A percentile compares a stretch with the other conserved stretches of the same genome.
Conservation (phyloP, 2,797 vertebrate genomes). For the Pteropus rufus region DNA sequence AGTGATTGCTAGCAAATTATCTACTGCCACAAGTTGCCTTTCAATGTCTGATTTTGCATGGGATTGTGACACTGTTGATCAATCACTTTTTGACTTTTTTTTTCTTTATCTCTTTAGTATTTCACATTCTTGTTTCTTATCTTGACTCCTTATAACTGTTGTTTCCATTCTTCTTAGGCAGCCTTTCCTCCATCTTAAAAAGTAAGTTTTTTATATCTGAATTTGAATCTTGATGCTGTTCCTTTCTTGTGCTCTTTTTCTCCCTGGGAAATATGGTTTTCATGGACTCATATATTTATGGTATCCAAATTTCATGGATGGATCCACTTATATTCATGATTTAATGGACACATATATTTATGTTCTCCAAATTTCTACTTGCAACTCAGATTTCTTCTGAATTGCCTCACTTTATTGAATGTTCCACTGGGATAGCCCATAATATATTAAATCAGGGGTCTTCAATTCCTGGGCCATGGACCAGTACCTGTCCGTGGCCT, state of each 20-base stretch:
- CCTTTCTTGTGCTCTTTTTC: not conserved
- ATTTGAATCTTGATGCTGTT: not conserved
- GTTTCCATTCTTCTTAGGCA: not conserved
- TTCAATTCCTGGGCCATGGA: too few species aligned
- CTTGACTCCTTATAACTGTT: not conserved
- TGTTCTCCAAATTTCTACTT: not conserved
- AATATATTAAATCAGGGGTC: not conserved
- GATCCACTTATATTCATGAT: not conserved
- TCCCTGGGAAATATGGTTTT: not conserved
- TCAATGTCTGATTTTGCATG: not conserved
- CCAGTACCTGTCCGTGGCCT: too few species aligned
- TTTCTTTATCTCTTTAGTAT: not conserved
- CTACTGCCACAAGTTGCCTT: not conserved
- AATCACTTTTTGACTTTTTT: not conserved
- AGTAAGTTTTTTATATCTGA: not conserved
- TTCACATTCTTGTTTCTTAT: not conserved
- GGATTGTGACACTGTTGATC: too few species aligned
- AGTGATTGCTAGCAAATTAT: not conserved
- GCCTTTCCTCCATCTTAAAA: not conserved
- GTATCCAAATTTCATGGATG: not conserved
- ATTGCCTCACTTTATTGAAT: not conserved
- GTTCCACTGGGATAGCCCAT: not conserved
- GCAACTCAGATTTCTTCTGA: conserved; percentile 6
- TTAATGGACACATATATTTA: not conserved
- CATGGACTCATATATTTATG: not conserved